These are phyloP conservation scores for Zaprionus kolodkinae DNA, from an alignment of 1,140 invertebrate genomes.

Conservation along the genomic window DNA sequence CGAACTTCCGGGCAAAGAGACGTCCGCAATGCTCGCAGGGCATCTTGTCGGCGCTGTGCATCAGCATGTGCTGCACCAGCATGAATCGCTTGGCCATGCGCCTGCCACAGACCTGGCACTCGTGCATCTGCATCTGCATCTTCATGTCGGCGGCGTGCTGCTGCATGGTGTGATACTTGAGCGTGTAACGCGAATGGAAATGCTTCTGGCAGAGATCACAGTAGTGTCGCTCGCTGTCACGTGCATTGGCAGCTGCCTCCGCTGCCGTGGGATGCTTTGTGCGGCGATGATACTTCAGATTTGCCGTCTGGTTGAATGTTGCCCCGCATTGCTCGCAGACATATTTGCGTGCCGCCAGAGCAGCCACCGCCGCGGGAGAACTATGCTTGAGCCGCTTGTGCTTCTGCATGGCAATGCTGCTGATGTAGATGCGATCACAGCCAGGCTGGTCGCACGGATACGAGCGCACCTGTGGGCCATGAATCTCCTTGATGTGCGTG, in stretches of 20 bases:
- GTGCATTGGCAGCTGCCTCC: conserved; percentile 54
- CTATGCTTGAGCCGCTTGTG: conserved; percentile 74
- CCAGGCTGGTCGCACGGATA: conserved; percentile 63
- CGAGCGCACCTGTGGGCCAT: conserved; percentile 52
- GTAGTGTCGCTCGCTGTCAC: conserved; percentile 45
- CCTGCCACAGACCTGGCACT: conserved; percentile 76
- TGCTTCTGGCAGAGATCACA: conserved; percentile 71
- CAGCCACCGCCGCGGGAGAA: not conserved
- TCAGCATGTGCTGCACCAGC: conserved; percentile 79
- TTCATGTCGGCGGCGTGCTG: conserved; percentile 54
- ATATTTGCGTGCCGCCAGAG: conserved; percentile 40
- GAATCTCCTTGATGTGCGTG: conserved; percentile 76
- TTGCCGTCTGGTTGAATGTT: conserved; percentile 74
- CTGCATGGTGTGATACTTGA: conserved; percentile 75
- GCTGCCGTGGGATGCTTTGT: conserved; percentile 77
- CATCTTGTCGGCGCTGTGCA: conserved; percentile 68
- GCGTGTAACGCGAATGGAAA: conserved; percentile 77
- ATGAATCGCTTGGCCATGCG: conserved; percentile 78
- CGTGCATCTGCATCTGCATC: conserved; percentile 39
- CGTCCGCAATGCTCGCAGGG: conserved; percentile 80
- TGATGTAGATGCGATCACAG: conserved; percentile 74
- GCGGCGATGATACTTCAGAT: conserved; percentile 69
- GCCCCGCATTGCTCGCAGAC: conserved; percentile 77
- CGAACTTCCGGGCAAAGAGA: conserved; percentile 70
- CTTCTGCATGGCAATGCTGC: conserved; percentile 70